Base-by-base conservation (phyloP, 2,797 vertebrate genomes). In the Hephaestus fuliginosus region DNA sequence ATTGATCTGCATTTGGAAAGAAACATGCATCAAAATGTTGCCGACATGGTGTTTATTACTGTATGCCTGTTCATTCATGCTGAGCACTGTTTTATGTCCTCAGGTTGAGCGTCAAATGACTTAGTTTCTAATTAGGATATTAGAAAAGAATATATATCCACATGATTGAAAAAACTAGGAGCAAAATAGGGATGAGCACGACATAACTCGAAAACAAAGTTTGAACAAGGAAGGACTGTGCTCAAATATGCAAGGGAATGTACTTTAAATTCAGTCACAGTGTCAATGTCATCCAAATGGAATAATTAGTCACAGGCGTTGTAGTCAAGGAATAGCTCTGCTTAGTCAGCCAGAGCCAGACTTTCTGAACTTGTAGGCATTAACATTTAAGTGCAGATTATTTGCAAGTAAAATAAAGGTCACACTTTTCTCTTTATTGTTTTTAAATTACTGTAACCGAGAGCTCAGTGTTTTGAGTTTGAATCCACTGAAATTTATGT, bases 321-420 rank as follows among this genome's bases (percentile, higher is more conserved):
- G 70, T 66, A 65, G 74, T 76, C 28, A 52, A 78, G 67, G 56
- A 77, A 74, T 28, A 39, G 61, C 62, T 70, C 53, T 79, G 78
- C 77, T 84, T 78, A 70, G 62, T 86, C 80, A 80, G 70, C 28
- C 52, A 49, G 48, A 83, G 44, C 20, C 33, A 56, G 49, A 69
- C 70, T 58, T 67, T 81, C 20, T 87, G 83, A 91, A 79, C 49
- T 70, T 55, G n/a, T 61, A 30, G 20, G 58, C 48, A 69, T 72
- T 51, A 58, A 85, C 80, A 85, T n/a, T 61, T 46, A 30, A 82
- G 30, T 48, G 51, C n/a, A 67, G 70, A 82, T 61, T n/a, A 78
- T 87, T 81, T 76, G 41, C 60, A 81, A 86, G 53, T 83, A 56
- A 81, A 89, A 80, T 72, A 61, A 72, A 82, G 74, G 67, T 85